Base-by-base conservation (phyloP, 2,888 invertebrate species). In the Cryptus armator region DNA sequence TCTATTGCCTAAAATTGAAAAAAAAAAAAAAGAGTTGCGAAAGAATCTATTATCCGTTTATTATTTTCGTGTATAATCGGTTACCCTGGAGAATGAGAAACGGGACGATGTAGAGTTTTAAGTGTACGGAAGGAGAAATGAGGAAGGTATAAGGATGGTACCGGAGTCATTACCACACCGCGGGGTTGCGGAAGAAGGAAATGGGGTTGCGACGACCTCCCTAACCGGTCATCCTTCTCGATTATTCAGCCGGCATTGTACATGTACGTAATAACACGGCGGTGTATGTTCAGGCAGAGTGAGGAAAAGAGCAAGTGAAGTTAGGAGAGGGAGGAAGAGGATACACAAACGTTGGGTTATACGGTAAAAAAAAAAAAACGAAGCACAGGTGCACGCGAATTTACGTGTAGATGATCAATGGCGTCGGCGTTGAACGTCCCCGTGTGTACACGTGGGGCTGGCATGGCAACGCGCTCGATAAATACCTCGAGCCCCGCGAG, bases 391-490 rank as follows among this genome's bases (percentile, higher is more conserved):
- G 88, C 86, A 85, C 84, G 86, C 87, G 80, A 88, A 87, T 86
- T 86, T 87, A 86, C 84, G 86, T 86, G 87, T 83, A 79, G 76
- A 87, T 88, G 88, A 88, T 88, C 86, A 87, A 88, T 86, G 88
- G 86, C 85, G 83, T 83, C 78, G 85, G 51, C 77, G 87, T 84
- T 72, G 59, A 76, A 67, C 83, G 85, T 68, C 71, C 68, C 44
- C 70, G 85, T 93, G 93, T 93, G 91, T 93, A 93, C 92, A 91
- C 91, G 91, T 86, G 90, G 87, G 91, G 93, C 92, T 92, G 93
- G 93, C 93, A 93, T 93, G 92, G 93, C 92, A 93, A 93, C 93
- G 91, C 90, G 93, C 90, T 92, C 92, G 92, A 92, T 92, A 92
- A 91, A 90, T 91, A 92, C 91, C 90, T 90, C 87, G 83, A 87